Conservation (phyloP, 1,140 invertebrate species). For the Drosophila aff. region DNA sequence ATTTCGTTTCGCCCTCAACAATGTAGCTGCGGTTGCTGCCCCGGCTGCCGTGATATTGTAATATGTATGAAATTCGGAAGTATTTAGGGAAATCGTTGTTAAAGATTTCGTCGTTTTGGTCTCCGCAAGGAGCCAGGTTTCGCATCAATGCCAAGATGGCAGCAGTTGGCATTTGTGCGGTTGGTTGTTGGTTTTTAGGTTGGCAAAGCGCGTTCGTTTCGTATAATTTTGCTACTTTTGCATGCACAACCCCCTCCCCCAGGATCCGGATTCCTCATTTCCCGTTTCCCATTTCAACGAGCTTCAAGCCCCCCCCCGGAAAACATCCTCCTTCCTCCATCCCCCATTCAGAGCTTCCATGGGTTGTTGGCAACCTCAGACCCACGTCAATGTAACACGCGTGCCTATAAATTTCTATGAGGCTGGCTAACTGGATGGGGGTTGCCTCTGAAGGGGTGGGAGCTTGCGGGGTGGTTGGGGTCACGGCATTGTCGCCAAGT, state of each 20-base stretch:
- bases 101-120: slow-evolving; percentile 70
- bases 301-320: not conserved
- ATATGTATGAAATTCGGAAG: slow-evolving; percentile 81
- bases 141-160: slow-evolving; percentile 58
- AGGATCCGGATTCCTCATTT: slow-evolving; percentile 10
- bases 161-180: slow-evolving; percentile 60
- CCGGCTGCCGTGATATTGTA: slow-evolving; percentile 67
- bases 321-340: slow-evolving; percentile 5
- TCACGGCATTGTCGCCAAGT: slow-evolving; percentile 53
- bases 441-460: slow-evolving; percentile 1
- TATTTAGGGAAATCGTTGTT: slow-evolving; percentile 83
- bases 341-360: not conserved
- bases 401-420: slow-evolving; percentile 76
- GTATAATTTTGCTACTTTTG: slow-evolving; percentile 65
- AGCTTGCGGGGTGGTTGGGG: slow-evolving; percentile 3
- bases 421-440: slow-evolving; percentile 12
- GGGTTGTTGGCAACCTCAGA: slow-evolving; percentile 25
- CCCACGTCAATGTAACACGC: slow-evolving; percentile 57
- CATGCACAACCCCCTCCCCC: slow-evolving; percentile 27
- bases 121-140: slow-evolving; percentile 23
- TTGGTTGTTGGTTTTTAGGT: slow-evolving; percentile 27
- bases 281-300: slow-evolving; percentile 7
- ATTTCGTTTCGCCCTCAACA: slow-evolving; percentile 74
- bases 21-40: slow-evolving; percentile 61
- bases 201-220: slow-evolving; percentile 50